Evolutionary conservation across 2,113 vertebrate species (phyloP).

Genomic region (Periophthalmus modestus): DNA sequence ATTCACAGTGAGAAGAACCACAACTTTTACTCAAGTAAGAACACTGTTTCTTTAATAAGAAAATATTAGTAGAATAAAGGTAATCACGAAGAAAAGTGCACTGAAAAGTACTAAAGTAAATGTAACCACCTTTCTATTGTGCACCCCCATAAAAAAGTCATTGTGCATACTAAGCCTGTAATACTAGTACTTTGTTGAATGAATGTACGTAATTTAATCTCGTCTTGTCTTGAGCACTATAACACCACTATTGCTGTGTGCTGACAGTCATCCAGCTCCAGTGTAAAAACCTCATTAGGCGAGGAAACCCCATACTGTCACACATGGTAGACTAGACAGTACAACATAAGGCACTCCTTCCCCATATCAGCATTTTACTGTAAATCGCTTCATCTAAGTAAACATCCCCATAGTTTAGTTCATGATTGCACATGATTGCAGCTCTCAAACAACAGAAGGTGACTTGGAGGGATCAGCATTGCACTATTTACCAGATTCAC

Average conservation of each 20-base stretch:
- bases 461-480: slow-evolving; percentile 45
- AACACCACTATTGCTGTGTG: neutral
- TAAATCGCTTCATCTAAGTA: slow-evolving; percentile 28
- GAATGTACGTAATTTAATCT: neutral
- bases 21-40: too few species aligned
- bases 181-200: neutral
- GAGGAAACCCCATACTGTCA: slow-evolving; percentile 5
- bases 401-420: slow-evolving; percentile 28
- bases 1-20: too few species aligned
- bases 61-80: too few species aligned
- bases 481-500: slow-evolving; percentile 46
- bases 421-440: slow-evolving; percentile 32
- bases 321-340: neutral
- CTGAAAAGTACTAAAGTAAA: too few species aligned
- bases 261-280: neutral
- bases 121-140: neutral
- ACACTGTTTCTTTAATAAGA: too few species aligned
- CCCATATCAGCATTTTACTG: slow-evolving; percentile 3
- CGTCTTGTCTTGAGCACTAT: neutral
- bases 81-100: too few species aligned
- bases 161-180: too few species aligned
- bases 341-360: slow-evolving; percentile 23
- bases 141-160: neutral
- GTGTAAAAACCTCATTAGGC: neutral
- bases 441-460: slow-evolving; percentile 49